Conservation (phyloP, 2,113 vertebrate species). For the Cryptotis parvus region DNA sequence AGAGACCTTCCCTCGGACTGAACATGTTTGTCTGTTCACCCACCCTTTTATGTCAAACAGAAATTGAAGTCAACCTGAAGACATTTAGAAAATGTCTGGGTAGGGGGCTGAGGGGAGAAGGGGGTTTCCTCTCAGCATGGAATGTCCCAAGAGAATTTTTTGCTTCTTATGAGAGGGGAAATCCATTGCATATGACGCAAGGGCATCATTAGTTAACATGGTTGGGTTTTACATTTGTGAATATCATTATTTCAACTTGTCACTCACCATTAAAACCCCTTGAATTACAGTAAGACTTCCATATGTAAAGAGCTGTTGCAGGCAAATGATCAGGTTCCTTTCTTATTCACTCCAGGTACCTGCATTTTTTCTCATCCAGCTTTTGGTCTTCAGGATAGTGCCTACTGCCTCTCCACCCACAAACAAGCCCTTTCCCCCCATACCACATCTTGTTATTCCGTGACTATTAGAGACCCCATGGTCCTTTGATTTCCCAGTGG, state of each 20-base stretch:
- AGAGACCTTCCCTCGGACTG: neutral
- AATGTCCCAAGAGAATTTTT: constrained; percentile 73
- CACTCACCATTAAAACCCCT: neutral
- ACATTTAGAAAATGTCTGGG: neutral
- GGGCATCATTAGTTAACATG: constrained; percentile 15
- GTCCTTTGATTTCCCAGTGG: no score
- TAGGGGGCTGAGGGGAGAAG: constrained; percentile 42
- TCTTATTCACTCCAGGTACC: neutral
- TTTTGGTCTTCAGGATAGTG: neutral
- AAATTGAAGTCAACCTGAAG: constrained; percentile 46
- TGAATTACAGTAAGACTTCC: neutral
- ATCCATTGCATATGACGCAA: constrained; percentile 34
- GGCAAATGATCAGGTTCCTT: neutral
- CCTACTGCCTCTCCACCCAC: neutral
- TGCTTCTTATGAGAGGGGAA: constrained; percentile 68
- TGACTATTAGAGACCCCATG: no score
- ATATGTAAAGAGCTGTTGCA: neutral
- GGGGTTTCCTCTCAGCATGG: constrained; percentile 73
- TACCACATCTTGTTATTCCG: neutral
- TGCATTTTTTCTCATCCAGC: neutral
- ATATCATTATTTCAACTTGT: constrained; percentile 46
- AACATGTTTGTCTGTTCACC: neutral
- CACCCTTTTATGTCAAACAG: constrained; percentile 20
- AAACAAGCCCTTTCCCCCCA: neutral
- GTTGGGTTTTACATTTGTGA: constrained; percentile 41